Conservation (phyloP, 2,888 invertebrate species). For the Dexiosoma caninum region DNA sequence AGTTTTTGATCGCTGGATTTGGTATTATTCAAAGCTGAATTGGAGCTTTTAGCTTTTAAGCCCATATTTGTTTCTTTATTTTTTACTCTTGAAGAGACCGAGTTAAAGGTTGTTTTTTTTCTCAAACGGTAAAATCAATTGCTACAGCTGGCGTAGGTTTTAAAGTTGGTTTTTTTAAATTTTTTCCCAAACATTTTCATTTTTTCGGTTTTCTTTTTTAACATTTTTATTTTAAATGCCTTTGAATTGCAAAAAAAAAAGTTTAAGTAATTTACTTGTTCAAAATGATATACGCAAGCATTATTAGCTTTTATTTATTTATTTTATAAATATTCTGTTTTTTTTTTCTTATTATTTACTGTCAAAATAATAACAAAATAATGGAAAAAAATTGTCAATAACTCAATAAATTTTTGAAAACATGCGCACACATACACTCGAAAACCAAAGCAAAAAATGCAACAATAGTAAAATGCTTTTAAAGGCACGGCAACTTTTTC, state of each 20-base stretch:
- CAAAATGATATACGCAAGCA: not conserved
- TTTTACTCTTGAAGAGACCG: not conserved
- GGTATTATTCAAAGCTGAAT: conserved; percentile 15
- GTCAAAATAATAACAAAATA: conserved; percentile 16
- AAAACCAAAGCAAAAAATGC: not conserved
- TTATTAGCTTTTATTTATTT: conserved; percentile 21
- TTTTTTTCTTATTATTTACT: conserved; percentile 10
- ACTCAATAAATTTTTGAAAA: conserved; percentile 34
- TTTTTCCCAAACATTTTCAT: not conserved
- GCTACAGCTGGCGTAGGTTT: not conserved
- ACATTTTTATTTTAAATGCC: conserved; percentile 27
- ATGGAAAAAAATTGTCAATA: conserved; percentile 20
- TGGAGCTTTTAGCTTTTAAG: conserved; percentile 60
- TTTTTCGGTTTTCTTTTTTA: not conserved
- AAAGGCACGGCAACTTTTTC: not conserved
- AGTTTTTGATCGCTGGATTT: conserved; percentile 39
- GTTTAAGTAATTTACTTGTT: not conserved
- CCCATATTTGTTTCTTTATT: conserved; percentile 49
- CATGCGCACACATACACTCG: not conserved
- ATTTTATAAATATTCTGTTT: conserved; percentile 8
- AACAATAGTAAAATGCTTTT: conserved; percentile 2
- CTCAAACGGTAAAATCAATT: too few relatives aligned
- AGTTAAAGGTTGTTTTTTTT: not conserved
- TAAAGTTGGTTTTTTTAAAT: not conserved
- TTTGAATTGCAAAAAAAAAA: not conserved